phyloP scores from a whole-genome alignment of 1,140 invertebrate genomes.

The Amphibalanus amphitrite region DNA sequence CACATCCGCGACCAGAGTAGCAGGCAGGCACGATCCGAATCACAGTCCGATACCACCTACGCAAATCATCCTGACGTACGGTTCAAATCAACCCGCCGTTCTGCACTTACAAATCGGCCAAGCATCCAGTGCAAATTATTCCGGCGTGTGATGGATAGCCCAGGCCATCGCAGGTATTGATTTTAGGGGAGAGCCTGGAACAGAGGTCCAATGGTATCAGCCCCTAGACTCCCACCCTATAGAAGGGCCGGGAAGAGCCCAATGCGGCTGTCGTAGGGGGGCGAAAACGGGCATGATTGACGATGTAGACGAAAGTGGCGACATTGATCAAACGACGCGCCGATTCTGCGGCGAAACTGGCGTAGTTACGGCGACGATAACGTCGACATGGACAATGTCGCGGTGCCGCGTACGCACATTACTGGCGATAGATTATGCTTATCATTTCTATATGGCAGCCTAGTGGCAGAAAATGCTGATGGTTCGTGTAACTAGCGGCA shows the following conservation, averaged over 20 bases:
- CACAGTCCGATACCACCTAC: no score
- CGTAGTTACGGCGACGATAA: background rate
- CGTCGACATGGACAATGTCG: background rate
- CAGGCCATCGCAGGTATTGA: background rate
- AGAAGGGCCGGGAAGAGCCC: background rate
- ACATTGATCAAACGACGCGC: background rate
- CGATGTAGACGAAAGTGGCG: background rate
- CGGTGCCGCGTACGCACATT: background rate
- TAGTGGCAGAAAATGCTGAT: background rate
- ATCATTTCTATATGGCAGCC: background rate
- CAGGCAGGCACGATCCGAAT: no score
- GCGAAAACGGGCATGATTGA: background rate
- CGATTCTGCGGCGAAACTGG: background rate
- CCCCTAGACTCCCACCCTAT: background rate
- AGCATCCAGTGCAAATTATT: no score
- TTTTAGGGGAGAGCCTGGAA: background rate
- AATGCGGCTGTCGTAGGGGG: background rate
- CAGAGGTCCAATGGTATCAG: background rate
- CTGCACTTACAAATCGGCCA: no score
- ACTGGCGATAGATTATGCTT: background rate
- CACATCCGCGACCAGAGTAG: no score
- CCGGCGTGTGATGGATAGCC: background rate
- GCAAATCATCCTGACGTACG: no score
- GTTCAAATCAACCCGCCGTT: no score
- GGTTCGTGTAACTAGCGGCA: background rate